phyloP scores from a whole-genome alignment of 2,888 invertebrate species.

The Graphium colonna region DNA sequence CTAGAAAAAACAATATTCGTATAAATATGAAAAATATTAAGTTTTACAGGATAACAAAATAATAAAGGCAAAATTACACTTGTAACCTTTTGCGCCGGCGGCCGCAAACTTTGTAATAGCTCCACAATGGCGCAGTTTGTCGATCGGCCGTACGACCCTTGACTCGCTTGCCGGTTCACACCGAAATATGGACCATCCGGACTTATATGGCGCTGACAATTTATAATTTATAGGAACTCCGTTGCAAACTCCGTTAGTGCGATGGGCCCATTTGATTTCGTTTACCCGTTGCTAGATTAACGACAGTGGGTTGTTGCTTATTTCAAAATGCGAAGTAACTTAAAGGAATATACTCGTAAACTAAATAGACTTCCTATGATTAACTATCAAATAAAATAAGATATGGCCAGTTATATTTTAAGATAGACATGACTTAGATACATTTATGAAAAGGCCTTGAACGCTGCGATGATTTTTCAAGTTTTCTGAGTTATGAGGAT shows the following conservation, averaged over 20 bases:
- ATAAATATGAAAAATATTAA: no score
- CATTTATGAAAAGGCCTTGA: no score
- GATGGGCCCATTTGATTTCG: conserved; percentile 21
- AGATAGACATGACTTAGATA: no score
- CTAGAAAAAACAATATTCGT: no score
- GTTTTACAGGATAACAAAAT: background rate
- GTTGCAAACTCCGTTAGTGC: conserved; percentile 21
- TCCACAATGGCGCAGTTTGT: conserved; percentile 62
- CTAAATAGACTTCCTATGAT: no score
- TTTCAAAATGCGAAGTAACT: no score
- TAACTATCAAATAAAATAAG: no score
- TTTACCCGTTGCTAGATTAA: conserved; percentile 18
- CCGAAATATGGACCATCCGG: conserved; percentile 45
- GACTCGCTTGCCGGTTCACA: conserved; percentile 55
- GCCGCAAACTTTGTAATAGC: conserved; percentile 38
- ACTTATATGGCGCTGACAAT: conserved; percentile 39
- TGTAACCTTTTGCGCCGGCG: conserved; percentile 24
- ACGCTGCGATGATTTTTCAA: no score
- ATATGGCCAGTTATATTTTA: no score
- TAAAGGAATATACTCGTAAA: no score
- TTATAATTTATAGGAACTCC: conserved; percentile 35
- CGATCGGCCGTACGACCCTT: conserved; percentile 58
- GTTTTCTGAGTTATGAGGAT: no score
- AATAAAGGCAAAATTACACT: conserved; percentile 13
- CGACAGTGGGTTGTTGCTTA: no score